A percentile compares a stretch with the other conserved stretches of the same genome.
Evolutionary conservation across 2,888 invertebrate genomes (phyloP).

Genomic region (Acanthoscelides obtectus): DNA sequence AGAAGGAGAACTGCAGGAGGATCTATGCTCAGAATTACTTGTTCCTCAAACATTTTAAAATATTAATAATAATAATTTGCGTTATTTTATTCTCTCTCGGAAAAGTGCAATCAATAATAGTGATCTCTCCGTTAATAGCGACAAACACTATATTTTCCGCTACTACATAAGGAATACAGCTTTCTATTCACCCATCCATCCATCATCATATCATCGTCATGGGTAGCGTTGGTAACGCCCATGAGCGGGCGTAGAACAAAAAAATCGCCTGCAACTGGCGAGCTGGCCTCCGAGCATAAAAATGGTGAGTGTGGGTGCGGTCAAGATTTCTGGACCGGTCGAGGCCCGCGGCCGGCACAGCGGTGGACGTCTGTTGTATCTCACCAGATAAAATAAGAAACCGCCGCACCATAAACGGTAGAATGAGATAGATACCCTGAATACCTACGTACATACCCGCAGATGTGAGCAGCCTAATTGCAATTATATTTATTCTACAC

Average conservation of each 20-base stretch:
- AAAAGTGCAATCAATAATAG: too few relatives aligned
- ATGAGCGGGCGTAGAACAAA: neutral
- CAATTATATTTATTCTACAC: neutral
- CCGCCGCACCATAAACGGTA: neutral
- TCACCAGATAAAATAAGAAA: neutral
- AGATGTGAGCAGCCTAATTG: neutral
- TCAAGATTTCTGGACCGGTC: neutral
- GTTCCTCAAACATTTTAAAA: too few relatives aligned
- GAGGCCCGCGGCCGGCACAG: neutral
- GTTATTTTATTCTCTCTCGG: too few relatives aligned
- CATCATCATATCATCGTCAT: neutral
- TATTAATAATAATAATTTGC: too few relatives aligned
- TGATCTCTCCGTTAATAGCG: too few relatives aligned
- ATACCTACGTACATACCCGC: neutral
- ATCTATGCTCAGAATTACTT: too few relatives aligned
- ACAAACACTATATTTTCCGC: too few relatives aligned
- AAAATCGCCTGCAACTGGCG: neutral
- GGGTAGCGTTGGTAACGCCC: neutral
- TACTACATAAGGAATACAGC: too few relatives aligned
- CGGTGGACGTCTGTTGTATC: neutral
- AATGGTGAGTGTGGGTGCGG: neutral
- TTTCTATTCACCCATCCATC: too few relatives aligned
- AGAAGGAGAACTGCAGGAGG: too few relatives aligned
- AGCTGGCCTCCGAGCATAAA: neutral
- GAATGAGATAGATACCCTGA: neutral